Conservation (phyloP, 2,888 invertebrate species). For the Callyntrura sp. region DNA sequence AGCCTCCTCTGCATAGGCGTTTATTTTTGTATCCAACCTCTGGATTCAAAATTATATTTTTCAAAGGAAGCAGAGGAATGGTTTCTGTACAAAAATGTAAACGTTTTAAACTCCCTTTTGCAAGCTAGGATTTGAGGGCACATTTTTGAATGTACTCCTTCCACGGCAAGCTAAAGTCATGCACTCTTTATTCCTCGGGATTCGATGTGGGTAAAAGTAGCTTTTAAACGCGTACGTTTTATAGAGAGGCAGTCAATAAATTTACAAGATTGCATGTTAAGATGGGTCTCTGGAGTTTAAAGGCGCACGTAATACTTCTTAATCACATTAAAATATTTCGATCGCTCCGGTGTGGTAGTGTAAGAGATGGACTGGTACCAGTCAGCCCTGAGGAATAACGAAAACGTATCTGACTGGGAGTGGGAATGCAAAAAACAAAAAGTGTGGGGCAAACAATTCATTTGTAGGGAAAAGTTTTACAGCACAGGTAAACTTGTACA, state of each 20-base stretch:
- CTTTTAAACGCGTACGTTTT: neutral
- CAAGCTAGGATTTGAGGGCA: too few relatives aligned
- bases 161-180: neutral
- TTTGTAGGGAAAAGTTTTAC: neutral
- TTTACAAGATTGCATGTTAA: slow-evolving; percentile 58
- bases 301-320: slow-evolving; percentile 48
- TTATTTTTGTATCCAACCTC: slow-evolving; percentile 15
- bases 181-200: neutral
- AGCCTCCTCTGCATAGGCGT: slow-evolving; percentile 35
- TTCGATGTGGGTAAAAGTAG: neutral
- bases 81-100: too few relatives aligned
- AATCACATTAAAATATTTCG: slow-evolving; percentile 55
- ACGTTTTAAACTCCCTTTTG: too few relatives aligned
- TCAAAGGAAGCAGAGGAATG: neutral
- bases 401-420: neutral
- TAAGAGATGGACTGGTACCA: neutral
- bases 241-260: slow-evolving; percentile 35
- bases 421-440: slow-evolving; percentile 1
- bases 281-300: neutral
- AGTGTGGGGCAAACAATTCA: neutral
- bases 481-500: neutral
- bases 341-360: neutral
- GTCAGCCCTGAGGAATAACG: neutral
- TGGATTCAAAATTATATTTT: too few relatives aligned
- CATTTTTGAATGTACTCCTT: slow-evolving; percentile 15